These are phyloP conservation scores for Melanaphis sacchari DNA, from an alignment of 1,140 invertebrate species.

Conservation along the genomic window DNA sequence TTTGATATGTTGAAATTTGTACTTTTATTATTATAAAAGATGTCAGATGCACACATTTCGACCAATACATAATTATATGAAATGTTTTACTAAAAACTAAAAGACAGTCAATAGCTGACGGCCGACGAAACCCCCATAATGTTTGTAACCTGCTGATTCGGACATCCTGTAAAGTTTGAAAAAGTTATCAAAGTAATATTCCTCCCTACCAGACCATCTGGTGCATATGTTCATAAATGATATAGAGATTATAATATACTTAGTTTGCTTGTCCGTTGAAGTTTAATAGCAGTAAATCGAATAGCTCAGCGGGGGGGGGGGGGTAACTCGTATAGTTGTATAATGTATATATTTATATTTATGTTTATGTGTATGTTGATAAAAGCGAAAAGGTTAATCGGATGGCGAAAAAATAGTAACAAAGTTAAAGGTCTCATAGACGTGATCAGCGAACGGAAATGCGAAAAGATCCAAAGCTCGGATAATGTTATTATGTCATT, in stretches of 20 bases:
- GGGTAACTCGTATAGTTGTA: background rate
- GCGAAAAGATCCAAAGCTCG: conserved; percentile 42
- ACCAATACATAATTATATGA: background rate
- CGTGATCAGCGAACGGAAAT: conserved; percentile 20
- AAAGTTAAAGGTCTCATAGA: conserved; percentile 40
- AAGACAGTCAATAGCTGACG: background rate
- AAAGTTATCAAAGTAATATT: conserved; percentile 19
- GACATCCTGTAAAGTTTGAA: background rate
- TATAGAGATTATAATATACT: background rate
- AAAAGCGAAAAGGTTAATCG: conserved; percentile 56
- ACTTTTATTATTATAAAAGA: background rate
- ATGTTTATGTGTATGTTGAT: background rate
- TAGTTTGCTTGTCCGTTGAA: background rate
- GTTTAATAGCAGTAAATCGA: conserved; percentile 28
- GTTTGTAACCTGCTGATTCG: background rate
- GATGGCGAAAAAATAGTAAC: background rate
- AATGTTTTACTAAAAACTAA: conserved; percentile 4
- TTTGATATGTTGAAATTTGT: background rate
- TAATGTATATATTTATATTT: background rate
- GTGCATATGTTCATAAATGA: background rate
- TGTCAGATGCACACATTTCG: background rate
- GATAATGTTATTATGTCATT: conserved; percentile 51
- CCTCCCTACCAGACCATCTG: background rate
- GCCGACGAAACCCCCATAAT: background rate
- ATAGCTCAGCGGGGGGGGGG: conserved; percentile 18